Evolutionary conservation across 2,113 vertebrate species (phyloP).

Genomic region (Ptilorrhoa leucosticta): DNA sequence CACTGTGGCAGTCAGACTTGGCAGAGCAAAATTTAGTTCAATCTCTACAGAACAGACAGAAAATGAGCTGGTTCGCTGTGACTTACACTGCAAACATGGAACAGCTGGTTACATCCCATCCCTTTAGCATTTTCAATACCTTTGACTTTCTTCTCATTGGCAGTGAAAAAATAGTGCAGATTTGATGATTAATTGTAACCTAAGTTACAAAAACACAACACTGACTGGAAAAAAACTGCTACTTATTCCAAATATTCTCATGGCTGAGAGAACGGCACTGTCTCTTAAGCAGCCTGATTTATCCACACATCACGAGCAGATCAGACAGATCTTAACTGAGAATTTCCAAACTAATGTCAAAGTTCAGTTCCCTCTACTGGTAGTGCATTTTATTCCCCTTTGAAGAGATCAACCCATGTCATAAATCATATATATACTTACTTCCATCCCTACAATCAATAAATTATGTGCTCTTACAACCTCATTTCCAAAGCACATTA

Average conservation of each 20-base stretch:
- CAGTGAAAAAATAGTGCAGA: conserved; percentile 38
- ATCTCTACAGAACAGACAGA: background rate
- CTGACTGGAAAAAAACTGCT: background rate
- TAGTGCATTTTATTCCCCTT: conserved; percentile 43
- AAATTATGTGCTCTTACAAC: conserved; percentile 55
- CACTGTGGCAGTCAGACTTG: conserved; percentile 41
- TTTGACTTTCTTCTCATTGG: background rate
- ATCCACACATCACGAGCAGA: background rate
- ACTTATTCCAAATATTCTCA: background rate
- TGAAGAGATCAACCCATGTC: conserved; percentile 48
- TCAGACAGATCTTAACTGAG: background rate
- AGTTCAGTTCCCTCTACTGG: conserved; percentile 41
- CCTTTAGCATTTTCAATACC: background rate
- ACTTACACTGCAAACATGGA: background rate
- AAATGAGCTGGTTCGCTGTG: background rate
- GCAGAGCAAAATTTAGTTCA: conserved; percentile 5
- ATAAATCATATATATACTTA: conserved; percentile 59
- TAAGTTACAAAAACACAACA: conserved; percentile 6
- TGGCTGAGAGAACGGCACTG: background rate
- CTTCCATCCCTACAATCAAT: conserved; percentile 60
- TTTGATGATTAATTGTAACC: conserved; percentile 5
- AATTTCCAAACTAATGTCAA: background rate
- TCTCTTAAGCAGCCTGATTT: background rate
- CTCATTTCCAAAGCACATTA: conserved; percentile 53
- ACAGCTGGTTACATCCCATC: background rate